These are phyloP conservation scores for Melanophora roralis DNA, from an alignment of 2,888 invertebrate genomes.

Conservation along the genomic window DNA sequence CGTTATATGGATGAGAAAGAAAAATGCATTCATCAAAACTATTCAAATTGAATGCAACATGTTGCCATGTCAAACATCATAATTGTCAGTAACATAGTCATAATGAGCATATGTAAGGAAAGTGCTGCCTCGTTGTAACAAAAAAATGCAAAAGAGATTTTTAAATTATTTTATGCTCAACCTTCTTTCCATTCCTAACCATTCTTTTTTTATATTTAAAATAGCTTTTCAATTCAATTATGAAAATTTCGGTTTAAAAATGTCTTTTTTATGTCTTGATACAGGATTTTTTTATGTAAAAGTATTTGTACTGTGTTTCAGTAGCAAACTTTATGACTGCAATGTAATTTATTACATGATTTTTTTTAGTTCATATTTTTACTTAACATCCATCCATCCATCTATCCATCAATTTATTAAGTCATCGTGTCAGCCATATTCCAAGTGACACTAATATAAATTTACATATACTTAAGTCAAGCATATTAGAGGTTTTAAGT, in stretches of 20 bases:
- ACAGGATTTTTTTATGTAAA: conserved; percentile 12
- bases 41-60: conserved; percentile 59
- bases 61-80: conserved; percentile 49
- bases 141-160: not conserved
- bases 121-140: not conserved
- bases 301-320: not conserved
- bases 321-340: not conserved
- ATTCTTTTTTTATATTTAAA: not conserved
- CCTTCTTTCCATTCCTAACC: not conserved
- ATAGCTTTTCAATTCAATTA: conserved; percentile 41
- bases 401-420: not conserved
- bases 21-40: conserved; percentile 13
- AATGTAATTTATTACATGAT: conserved; percentile 10
- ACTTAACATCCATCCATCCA: not conserved
- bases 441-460: conserved; percentile 49
- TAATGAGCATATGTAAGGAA: not conserved
- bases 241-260: conserved; percentile 54
- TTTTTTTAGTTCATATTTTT: not conserved
- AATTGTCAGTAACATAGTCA: conserved; percentile 21
- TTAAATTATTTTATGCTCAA: conserved; percentile 9
- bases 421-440: conserved; percentile 2
- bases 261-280: conserved; percentile 31
- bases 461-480: conserved; percentile 47
- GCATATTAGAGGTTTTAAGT: conserved; percentile 4
- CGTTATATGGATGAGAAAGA: not conserved